Base-by-base conservation (phyloP, 1,140 invertebrate genomes). In the Streblospio benedicti region DNA sequence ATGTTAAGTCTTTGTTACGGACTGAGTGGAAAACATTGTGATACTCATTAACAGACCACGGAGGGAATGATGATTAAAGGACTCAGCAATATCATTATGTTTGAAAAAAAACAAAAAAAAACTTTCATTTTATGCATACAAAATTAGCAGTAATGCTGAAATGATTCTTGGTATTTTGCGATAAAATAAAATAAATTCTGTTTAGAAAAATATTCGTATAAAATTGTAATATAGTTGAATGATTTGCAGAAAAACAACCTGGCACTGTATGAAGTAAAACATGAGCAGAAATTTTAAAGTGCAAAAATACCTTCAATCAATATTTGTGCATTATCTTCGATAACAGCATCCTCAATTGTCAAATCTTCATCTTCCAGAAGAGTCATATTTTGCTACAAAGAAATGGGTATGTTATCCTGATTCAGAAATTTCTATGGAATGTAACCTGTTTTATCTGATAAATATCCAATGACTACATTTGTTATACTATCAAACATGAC, bases 1-100 rank as follows among this genome's bases (percentile, higher is more conserved):
- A 93, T 1, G 90, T 92, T 60, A 90, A 80, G 79, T 93, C 89
- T 69, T 88, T 86, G 75, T 91, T 91, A 41, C 89, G 68, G 23
- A 85, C 84, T 80, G 64, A 45, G 69, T 69, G 50, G 50, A 56
- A 61, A 55, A 60, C 14, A n/a, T n/a, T n/a, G n/a, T n/a, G n/a
- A n/a, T n/a, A n/a, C n/a, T n/a, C n/a, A n/a, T n/a, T n/a, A n/a
- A n/a, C n/a, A n/a, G n/a, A n/a, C n/a, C n/a, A n/a, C n/a, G n/a
- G n/a, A n/a, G n/a, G n/a, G n/a, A n/a, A n/a, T n/a, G n/a, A n/a
- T n/a, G n/a, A n/a, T n/a, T n/a, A n/a, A n/a, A n/a, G n/a, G n/a
- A n/a, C n/a, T n/a, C n/a, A n/a, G n/a, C n/a, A n/a, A n/a, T n/a
- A n/a, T n/a, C n/a, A n/a, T n/a, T n/a, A n/a, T n/a, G n/a, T n/a